A percentile compares a stretch with the other conserved stretches of the same genome.
Conservation (phyloP, 2,888 invertebrate species). For the Ceramica pisi region DNA sequence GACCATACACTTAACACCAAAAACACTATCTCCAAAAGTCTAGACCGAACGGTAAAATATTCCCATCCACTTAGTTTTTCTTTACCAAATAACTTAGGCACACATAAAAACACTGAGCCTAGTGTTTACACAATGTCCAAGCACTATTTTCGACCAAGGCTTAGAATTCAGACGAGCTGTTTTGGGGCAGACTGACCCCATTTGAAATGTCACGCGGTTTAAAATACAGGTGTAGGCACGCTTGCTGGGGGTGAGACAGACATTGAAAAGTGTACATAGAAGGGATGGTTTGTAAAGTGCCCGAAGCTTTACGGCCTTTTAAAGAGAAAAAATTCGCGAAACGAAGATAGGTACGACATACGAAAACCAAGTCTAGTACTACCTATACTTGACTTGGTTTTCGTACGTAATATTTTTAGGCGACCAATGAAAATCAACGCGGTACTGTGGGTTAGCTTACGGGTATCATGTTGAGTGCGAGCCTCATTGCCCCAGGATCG, state of each 20-base stretch:
- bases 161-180: conserved; percentile 36
- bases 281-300: conserved; percentile 2
- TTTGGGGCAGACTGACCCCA: conserved; percentile 43
- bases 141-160: conserved; percentile 32
- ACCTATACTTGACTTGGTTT: too few relatives aligned
- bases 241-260: not conserved
- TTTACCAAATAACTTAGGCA: too few relatives aligned
- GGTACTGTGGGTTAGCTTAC: too few relatives aligned
- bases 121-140: conserved; percentile 28
- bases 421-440: too few relatives aligned
- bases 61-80: conserved; percentile 14
- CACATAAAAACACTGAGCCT: conserved; percentile 17
- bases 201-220: conserved; percentile 56
- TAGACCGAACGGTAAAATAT: conserved; percentile 14
- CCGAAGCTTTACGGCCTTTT: not conserved
- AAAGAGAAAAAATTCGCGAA: too few relatives aligned
- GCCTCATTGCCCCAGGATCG: too few relatives aligned
- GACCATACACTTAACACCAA: conserved; percentile 7
- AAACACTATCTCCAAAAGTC: conserved; percentile 17
- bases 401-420: too few relatives aligned
- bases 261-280: not conserved
- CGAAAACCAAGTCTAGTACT: too few relatives aligned
- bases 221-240: conserved; percentile 40
- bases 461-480: too few relatives aligned
- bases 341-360: too few relatives aligned